These are phyloP conservation scores for Eupeodes latifasciatus DNA, from an alignment of 2,888 invertebrate genomes.

Conservation along the genomic window DNA sequence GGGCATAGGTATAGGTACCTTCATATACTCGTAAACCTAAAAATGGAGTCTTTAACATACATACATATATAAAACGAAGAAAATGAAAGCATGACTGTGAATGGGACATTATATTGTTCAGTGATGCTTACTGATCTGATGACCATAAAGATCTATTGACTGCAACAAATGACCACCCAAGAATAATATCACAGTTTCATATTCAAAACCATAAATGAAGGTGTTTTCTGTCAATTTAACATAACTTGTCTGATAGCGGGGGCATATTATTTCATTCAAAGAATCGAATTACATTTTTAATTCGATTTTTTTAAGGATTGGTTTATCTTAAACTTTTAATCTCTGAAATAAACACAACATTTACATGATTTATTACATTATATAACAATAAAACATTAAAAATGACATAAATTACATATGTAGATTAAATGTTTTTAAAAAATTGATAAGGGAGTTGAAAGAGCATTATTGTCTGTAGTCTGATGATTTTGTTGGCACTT, in stretches of 20 bases:
- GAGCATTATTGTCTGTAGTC: too few species aligned
- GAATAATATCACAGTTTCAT: neutral
- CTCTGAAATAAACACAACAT: too few species aligned
- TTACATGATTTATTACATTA: too few species aligned
- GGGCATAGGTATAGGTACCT: constrained; percentile 59
- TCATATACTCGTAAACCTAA: neutral
- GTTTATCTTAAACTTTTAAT: too few species aligned
- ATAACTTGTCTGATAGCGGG: neutral
- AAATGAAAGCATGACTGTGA: constrained; percentile 45
- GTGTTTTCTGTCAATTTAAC: constrained; percentile 26
- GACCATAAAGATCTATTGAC: constrained; percentile 12
- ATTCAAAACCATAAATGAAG: constrained; percentile 37
- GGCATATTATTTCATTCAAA: too few species aligned
- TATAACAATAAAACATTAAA: too few species aligned
- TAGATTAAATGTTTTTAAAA: too few species aligned
- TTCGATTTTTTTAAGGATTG: too few species aligned
- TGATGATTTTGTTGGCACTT: too few species aligned
- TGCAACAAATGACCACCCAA: constrained; percentile 45
- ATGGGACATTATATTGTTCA: constrained; percentile 19
- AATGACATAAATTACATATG: too few species aligned
- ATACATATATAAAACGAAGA: constrained; percentile 32
- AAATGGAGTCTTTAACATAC: constrained; percentile 1
- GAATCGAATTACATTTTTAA: too few species aligned
- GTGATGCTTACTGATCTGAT: constrained; percentile 8
- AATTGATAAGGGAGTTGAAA: too few species aligned